Conservation (phyloP, 2,113 vertebrate genomes). For the Larimichthys crocea region DNA sequence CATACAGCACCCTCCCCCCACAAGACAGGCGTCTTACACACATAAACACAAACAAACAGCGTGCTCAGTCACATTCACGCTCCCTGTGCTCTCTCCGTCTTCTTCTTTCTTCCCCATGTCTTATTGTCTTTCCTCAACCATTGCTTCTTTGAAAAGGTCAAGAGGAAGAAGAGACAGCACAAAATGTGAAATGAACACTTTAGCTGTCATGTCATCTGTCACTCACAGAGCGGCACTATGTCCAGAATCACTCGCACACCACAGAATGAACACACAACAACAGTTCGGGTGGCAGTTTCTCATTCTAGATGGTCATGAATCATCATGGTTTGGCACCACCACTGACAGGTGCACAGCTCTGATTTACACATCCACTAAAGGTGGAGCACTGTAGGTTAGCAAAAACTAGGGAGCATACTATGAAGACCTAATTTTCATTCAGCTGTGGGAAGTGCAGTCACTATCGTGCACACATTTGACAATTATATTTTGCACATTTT, state of each 20-base stretch:
- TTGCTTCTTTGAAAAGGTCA: constrained; percentile 42
- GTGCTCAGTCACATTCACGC: background rate
- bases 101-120: background rate
- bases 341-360: background rate
- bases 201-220: constrained; percentile 3
- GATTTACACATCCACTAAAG: background rate
- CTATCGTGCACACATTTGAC: background rate
- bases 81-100: background rate
- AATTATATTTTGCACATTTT: background rate
- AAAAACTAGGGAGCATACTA: background rate
- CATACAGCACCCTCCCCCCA: background rate
- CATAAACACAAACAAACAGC: constrained; percentile 38
- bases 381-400: background rate
- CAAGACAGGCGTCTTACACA: background rate
- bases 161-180: constrained; percentile 10
- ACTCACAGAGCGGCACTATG: background rate
- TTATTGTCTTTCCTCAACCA: background rate
- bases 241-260: background rate
- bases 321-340: background rate
- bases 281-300: too few relatives aligned
- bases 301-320: background rate
- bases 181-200: constrained; percentile 31
- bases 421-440: background rate
- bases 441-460: background rate
- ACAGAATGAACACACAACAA: background rate